Percentiles rank a stretch among this genome's conserved stretches.
These are phyloP conservation scores for Exocentrus adspersus DNA, from an alignment of 2,888 invertebrate genomes.

Conservation along the genomic window DNA sequence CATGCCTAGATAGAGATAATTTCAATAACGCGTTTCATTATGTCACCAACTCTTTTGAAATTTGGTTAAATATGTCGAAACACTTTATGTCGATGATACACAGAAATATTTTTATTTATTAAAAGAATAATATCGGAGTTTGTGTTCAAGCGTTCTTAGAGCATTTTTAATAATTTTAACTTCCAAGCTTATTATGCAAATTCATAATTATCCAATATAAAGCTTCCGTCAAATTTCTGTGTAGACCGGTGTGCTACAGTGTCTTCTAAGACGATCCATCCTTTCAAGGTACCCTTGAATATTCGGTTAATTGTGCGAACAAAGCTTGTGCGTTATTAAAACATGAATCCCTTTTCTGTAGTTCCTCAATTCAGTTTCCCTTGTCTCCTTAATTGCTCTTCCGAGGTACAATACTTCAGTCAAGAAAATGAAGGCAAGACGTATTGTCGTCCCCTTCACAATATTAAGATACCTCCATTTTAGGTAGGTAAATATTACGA, in stretches of 20 bases:
- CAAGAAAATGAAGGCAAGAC: conserved; percentile 33
- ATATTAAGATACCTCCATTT: conserved; percentile 29
- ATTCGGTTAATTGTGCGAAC: conserved; percentile 53
- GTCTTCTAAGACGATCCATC: conserved; percentile 16
- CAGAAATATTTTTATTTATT: no score
- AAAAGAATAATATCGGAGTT: not conserved
- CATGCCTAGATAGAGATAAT: no score
- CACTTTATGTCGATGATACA: no score
- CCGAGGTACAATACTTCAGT: conserved; percentile 37
- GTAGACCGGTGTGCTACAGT: conserved; percentile 16
- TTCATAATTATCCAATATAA: conserved; percentile 15
- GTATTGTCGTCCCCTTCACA: conserved; percentile 34
- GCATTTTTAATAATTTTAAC: not conserved
- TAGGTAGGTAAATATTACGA: conserved; percentile 24
- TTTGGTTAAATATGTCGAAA: no score
- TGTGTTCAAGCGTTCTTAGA: not conserved
- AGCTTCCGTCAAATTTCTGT: conserved; percentile 12
- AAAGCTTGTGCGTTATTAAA: conserved; percentile 52
- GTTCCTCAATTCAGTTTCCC: conserved; percentile 36
- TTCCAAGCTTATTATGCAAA: conserved; percentile 13
- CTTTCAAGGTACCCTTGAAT: conserved; percentile 34
- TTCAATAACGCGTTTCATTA: no score
- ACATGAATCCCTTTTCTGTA: conserved; percentile 44
- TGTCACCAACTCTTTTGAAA: no score
- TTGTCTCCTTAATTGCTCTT: conserved; percentile 49